A percentile compares a stretch with the other conserved stretches of the same genome.
Evolutionary conservation across 2,888 invertebrate genomes (phyloP).

Genomic region (Mythimna albipuncta): DNA sequence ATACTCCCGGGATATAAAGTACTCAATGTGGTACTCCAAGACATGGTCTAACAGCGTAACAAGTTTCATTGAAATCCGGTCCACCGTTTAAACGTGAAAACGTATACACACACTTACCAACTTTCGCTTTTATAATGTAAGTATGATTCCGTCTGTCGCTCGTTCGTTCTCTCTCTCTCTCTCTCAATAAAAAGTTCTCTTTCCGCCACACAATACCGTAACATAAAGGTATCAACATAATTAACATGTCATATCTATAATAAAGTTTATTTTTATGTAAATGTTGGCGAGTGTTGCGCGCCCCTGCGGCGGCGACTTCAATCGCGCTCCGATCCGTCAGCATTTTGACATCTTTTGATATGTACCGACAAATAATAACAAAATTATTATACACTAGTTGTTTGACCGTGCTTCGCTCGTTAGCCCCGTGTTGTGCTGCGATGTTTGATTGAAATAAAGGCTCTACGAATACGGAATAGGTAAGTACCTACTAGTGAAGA

Average conservation of each 20-base stretch:
- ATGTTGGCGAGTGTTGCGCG: conserved; percentile 73
- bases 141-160: background rate
- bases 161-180: background rate
- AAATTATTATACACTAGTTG: conserved; percentile 74
- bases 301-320: conserved; percentile 83
- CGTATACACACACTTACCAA: background rate
- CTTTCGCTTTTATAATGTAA: too few species aligned
- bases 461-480: background rate
- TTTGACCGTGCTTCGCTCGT: conserved; percentile 58
- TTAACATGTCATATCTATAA: conserved; percentile 70
- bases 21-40: too few species aligned
- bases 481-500: too few species aligned
- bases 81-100: too few species aligned
- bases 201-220: conserved; percentile 42
- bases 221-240: conserved; percentile 64
- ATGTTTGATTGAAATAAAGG: conserved; percentile 52
- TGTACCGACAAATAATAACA: conserved; percentile 87
- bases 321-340: conserved; percentile 81
- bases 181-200: background rate
- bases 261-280: conserved; percentile 83
- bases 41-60: too few species aligned
- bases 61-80: too few species aligned
- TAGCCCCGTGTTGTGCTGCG: conserved; percentile 38
- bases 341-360: conserved; percentile 88
- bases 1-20: too few species aligned